Evolutionary conservation across 2,888 invertebrate genomes (phyloP).

Genomic region (Leptopilina drosophilae): DNA sequence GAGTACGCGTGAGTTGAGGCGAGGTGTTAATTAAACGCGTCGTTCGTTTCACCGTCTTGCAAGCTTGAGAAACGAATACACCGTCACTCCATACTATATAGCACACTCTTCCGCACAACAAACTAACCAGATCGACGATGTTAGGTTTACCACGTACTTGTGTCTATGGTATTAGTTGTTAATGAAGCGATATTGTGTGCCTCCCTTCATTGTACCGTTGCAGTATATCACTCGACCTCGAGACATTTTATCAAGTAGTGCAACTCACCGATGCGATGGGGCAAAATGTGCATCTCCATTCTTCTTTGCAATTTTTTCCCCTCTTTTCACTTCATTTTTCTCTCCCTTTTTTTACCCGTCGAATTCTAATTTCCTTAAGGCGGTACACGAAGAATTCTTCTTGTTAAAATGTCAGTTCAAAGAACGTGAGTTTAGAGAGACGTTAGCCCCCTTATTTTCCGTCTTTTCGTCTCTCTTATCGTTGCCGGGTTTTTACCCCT

Average conservation of each 20-base stretch:
- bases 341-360: conserved; percentile 26
- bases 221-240: conserved; percentile 47
- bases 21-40: conserved; percentile 50
- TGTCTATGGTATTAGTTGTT: conserved; percentile 44
- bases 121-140: conserved; percentile 37
- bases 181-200: conserved; percentile 53
- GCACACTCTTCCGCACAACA: conserved; percentile 33
- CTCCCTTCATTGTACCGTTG: conserved; percentile 44
- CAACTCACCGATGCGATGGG: background rate
- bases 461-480: background rate
- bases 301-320: background rate
- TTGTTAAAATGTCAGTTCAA: conserved; percentile 47
- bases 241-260: conserved; percentile 55
- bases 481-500: conserved; percentile 2
- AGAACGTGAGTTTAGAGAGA: conserved; percentile 21
- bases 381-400: conserved; percentile 48
- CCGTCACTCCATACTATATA: background rate
- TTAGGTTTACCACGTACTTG: conserved; percentile 26
- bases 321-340: background rate
- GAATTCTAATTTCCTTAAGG: conserved; percentile 60
- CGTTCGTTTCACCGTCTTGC: conserved; percentile 46
- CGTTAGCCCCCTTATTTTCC: conserved; percentile 32
- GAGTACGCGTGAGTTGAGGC: conserved; percentile 34
- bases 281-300: background rate
- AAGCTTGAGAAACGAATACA: conserved; percentile 42